Evolutionary conservation across 2,888 invertebrate genomes (phyloP), one percentile per base, ranked within the genome.

Genomic region (Drosophila pseudotakahashii): DNA sequence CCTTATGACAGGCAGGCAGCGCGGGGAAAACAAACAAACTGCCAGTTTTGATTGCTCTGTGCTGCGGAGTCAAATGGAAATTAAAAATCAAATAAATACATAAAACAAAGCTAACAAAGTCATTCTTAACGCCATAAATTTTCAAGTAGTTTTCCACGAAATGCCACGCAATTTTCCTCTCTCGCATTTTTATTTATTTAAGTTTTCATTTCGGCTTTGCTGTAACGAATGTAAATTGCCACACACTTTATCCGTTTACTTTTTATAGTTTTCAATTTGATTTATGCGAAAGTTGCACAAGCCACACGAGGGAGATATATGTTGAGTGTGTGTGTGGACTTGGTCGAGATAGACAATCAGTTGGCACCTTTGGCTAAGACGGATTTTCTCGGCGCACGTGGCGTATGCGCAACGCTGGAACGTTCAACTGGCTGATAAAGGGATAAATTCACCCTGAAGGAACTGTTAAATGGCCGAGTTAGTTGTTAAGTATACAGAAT

Each of bases 121-220:
- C 55, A 19, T 52, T 72, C 59, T 66, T 61, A 77, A 64, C 66
- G 71, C 77, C 76, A 76, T 81, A 61, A 75, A 79, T 81, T 55
- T 73, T 57, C 66, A 82, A 79, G 81, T 79, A 83, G 75, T 78
- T 85, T 84, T 84, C 78, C 83, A 76, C 41, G 60, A 54, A 73
- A 51, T 30, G 48, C 39, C 52, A 42, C 60, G 52, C 52, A 41
- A 16, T 53, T 48, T 41, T 47, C 52, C 37, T 37, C 30, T 1
- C 34, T 26, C 23, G 7, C n/a, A 1, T 19, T 37, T 44, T 39
- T 39, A 58, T 59, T 54, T 73, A 59, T 71, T 64, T 61, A 59
- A 67, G 51, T 67, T 67, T 58, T 66, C 63, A 54, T 52, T 44
- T 68, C 32, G 66, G 55, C 41, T 42, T 48, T 41, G 52, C 16